These are phyloP conservation scores for Lasioglossum oenotherae DNA, from an alignment of 2,888 invertebrate genomes.

Conservation along the genomic window DNA sequence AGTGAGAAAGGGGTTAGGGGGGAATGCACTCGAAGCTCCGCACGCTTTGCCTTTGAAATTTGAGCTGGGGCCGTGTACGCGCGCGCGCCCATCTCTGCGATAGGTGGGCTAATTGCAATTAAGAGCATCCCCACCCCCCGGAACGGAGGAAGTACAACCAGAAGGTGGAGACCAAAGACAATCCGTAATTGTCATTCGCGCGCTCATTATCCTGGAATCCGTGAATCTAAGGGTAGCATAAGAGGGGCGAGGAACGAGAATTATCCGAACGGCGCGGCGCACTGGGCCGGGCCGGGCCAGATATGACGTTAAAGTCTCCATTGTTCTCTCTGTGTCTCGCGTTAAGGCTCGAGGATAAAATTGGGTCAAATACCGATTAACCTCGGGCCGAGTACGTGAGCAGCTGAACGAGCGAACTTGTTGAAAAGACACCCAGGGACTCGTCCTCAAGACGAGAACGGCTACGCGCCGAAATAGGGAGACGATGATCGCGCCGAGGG, in stretches of 20 bases:
- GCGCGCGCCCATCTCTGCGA: not conserved
- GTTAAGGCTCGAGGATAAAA: conserved; percentile 80
- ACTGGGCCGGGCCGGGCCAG: conserved; percentile 48
- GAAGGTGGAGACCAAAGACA: conserved; percentile 63
- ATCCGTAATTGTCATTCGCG: conserved; percentile 67
- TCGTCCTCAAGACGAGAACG: conserved; percentile 34
- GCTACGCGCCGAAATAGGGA: conserved; percentile 47
- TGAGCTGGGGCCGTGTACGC: not conserved
- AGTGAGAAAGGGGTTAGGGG: too few species aligned
- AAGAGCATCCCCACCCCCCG: conserved; percentile 43
- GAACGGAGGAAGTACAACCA: conserved; percentile 46
- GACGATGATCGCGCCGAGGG: conserved; percentile 33
- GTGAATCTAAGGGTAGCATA: conserved; percentile 54
- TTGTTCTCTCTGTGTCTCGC: conserved; percentile 77
- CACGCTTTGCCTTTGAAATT: conserved; percentile 22
- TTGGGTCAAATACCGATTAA: conserved; percentile 83
- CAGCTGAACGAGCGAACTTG: conserved; percentile 66
- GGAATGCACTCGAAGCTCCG: not conserved
- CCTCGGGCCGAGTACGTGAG: conserved; percentile 74
- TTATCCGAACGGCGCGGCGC: conserved; percentile 48
- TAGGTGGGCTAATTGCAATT: conserved; percentile 69
- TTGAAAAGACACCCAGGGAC: conserved; percentile 61
- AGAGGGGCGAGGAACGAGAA: conserved; percentile 50
- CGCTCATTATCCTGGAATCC: conserved; percentile 69
- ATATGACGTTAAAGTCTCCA: conserved; percentile 76